Evolutionary conservation across 1,140 invertebrate species (phyloP).

Genomic region (Drosophila murphyi): DNA sequence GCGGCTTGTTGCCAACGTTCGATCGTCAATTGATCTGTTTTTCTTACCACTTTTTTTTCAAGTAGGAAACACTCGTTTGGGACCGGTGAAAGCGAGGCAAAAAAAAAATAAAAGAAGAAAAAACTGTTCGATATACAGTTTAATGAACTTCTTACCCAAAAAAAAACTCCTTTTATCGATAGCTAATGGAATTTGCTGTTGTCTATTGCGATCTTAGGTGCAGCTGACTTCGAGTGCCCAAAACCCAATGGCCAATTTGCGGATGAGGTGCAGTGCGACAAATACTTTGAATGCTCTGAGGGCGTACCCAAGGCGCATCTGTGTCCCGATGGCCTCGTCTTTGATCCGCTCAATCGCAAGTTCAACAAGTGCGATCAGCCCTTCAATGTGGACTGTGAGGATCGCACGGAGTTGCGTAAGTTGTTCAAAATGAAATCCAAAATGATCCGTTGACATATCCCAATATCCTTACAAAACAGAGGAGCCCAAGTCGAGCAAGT

Average conservation of each 20-base stretch:
- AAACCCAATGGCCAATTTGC: slow-evolving; percentile 91
- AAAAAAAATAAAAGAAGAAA: not conserved
- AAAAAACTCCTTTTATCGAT: not conserved
- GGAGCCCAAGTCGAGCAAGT: slow-evolving; percentile 88
- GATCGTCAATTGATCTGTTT: slow-evolving; percentile 27
- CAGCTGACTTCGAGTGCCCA: slow-evolving; percentile 89
- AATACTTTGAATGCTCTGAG: slow-evolving; percentile 92
- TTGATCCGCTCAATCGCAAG: slow-evolving; percentile 92
- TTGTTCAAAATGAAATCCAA: slow-evolving; percentile 56
- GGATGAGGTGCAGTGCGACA: slow-evolving; percentile 92
- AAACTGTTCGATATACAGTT: slow-evolving; percentile 4
- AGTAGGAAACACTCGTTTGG: slow-evolving; percentile 46
- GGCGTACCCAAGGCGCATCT: slow-evolving; percentile 90
- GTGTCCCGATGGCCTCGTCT: slow-evolving; percentile 94
- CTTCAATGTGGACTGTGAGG: slow-evolving; percentile 95
- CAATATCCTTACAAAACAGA: slow-evolving; percentile 86
- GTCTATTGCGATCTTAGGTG: slow-evolving; percentile 83
- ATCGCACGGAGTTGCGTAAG: slow-evolving; percentile 94
- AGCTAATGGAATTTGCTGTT: not conserved
- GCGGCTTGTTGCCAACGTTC: slow-evolving; percentile 32
- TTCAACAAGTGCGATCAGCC: slow-evolving; percentile 95
- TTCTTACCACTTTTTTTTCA: slow-evolving; percentile 50
- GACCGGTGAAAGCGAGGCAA: slow-evolving; percentile 28
- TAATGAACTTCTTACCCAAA: slow-evolving; percentile 34
- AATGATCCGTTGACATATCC: not conserved